Percentiles rank a stretch among this genome's conserved stretches.
These are phyloP conservation scores for Gyrodactylus salaris DNA, from an alignment of 1,140 invertebrate species.

Conservation along the genomic window DNA sequence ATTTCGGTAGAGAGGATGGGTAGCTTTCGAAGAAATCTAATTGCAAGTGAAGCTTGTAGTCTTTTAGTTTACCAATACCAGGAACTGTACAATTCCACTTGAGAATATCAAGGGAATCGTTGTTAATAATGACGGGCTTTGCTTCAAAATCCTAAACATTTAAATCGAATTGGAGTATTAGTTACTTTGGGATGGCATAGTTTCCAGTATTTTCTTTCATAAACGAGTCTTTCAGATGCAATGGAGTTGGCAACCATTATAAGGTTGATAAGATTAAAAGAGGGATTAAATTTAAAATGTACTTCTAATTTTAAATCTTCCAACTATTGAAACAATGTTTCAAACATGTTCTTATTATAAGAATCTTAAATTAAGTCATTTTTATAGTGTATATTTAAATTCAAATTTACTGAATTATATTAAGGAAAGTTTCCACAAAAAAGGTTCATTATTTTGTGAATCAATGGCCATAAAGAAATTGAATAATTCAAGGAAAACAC, in stretches of 20 bases:
- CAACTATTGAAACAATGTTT: too few species aligned
- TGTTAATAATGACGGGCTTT: not conserved
- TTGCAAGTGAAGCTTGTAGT: not conserved
- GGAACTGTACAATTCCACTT: not conserved
- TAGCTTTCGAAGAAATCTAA: not conserved
- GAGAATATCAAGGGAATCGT: not conserved
- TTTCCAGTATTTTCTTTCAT: not conserved
- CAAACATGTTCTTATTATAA: too few species aligned
- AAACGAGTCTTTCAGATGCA: not conserved
- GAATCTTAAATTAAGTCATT: too few species aligned
- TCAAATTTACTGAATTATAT: too few species aligned
- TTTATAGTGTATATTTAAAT: too few species aligned
- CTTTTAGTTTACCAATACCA: not conserved
- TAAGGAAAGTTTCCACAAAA: too few species aligned
- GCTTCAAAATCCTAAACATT: not conserved
- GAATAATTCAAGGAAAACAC: too few species aligned
- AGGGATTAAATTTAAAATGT: too few species aligned
- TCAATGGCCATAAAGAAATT: too few species aligned
- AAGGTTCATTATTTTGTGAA: too few species aligned
- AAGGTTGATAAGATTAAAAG: too few species aligned
- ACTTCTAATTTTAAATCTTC: too few species aligned
- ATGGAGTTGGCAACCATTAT: not conserved
- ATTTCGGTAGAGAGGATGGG: not conserved
- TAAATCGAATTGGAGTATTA: not conserved
- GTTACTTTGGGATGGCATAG: not conserved